Conservation (phyloP, 2,797 vertebrate species). For the Echeneis naucrates region DNA sequence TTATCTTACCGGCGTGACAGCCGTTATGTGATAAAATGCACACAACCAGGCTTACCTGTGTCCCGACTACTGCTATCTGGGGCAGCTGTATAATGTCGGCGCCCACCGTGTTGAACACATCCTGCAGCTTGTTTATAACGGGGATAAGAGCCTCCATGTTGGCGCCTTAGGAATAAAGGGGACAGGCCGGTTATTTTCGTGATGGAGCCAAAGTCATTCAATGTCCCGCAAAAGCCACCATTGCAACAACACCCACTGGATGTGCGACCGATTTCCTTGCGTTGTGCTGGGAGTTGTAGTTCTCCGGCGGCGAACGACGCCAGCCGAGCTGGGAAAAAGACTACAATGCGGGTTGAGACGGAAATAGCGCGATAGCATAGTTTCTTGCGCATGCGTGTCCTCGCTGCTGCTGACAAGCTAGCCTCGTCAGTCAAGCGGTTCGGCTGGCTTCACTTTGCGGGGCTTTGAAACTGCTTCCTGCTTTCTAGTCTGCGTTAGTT, state of each 20-base stretch:
- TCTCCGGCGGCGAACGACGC: rapidly evolving
- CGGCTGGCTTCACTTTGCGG: neutral
- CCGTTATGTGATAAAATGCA: conserved; percentile 22
- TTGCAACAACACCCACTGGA: conserved; percentile 68
- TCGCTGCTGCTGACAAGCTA: conserved; percentile 20
- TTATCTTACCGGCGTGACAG: conserved; percentile 51
- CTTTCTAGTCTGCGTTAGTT: neutral
- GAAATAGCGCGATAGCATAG: neutral
- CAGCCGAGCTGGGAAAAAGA: neutral
- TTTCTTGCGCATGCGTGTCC: conserved; percentile 54
- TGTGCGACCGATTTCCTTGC: neutral
- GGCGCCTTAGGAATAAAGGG: conserved; percentile 29
- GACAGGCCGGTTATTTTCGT: conserved; percentile 57
- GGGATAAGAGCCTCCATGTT: conserved; percentile 98
- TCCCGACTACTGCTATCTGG: conserved; percentile 98
- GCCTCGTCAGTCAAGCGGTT: conserved; percentile 1
- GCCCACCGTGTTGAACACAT: conserved; percentile 98
- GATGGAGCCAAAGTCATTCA: conserved; percentile 88
- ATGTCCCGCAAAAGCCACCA: conserved; percentile 84
- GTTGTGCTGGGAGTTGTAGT: conserved; percentile 70
- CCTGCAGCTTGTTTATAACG: conserved; percentile 98
- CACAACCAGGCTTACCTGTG: conserved; percentile 87
- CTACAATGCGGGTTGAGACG: conserved; percentile 32
- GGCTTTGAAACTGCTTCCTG: neutral
- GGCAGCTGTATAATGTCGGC: conserved; percentile 97